These are phyloP conservation scores for Lepidurus packardi DNA, from an alignment of 1,140 invertebrate genomes.

Conservation along the genomic window DNA sequence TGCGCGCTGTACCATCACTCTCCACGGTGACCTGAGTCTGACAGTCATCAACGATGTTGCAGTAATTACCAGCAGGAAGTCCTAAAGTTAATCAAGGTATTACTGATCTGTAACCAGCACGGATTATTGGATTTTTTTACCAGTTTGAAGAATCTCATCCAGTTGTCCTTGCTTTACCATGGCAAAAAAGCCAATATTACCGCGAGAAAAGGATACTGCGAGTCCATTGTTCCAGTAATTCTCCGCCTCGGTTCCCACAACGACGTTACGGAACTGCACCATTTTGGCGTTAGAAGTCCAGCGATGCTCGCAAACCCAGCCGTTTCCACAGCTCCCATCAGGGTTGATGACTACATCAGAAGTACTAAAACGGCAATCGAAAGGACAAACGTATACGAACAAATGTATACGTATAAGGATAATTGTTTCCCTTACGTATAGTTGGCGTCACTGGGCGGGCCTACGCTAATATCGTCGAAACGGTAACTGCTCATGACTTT, in stretches of 20 bases:
- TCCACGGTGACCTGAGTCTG: constrained; percentile 41
- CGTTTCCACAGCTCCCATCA: constrained; percentile 46
- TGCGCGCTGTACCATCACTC: constrained; percentile 39
- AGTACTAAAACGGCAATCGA: constrained; percentile 38
- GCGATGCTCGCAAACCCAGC: constrained; percentile 54
- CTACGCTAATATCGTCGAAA: constrained; percentile 40
- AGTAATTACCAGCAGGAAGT: constrained; percentile 47
- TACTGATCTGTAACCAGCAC: not conserved
- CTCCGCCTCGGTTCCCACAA: constrained; percentile 38
- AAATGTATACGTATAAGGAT: not conserved
- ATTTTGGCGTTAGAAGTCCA: constrained; percentile 49
- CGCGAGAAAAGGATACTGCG: constrained; percentile 42
- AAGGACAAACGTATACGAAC: not conserved
- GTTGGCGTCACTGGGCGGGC: constrained; percentile 33
- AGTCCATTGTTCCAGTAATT: constrained; percentile 42
- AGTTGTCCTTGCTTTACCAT: constrained; percentile 40
- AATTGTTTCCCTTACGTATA: not conserved
- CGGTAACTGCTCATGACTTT: constrained; percentile 53
- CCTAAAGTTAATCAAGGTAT: constrained; percentile 34
- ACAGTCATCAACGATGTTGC: constrained; percentile 42
- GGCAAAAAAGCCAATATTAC: constrained; percentile 41
- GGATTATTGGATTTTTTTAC: constrained; percentile 5
- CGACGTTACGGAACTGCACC: constrained; percentile 40
- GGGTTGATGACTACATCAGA: constrained; percentile 42
- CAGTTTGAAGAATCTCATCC: constrained; percentile 40